Evolutionary conservation across 2,797 vertebrate genomes (phyloP).

Genomic region (Carapus acus): DNA sequence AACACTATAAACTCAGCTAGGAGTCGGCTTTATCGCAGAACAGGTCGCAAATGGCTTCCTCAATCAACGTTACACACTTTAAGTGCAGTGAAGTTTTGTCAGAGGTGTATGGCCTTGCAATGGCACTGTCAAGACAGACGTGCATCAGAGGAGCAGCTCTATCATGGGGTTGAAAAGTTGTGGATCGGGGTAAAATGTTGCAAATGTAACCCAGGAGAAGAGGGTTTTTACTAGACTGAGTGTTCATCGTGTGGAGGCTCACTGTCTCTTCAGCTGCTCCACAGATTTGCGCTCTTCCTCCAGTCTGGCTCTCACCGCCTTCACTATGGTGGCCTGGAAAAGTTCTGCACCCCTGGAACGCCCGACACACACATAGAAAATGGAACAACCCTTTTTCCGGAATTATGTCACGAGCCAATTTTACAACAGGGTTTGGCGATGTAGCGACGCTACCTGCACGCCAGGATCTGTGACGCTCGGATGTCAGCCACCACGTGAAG

Average conservation of each 20-base stretch:
- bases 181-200: no score
- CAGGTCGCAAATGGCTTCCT: constrained; percentile 8
- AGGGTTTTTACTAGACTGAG: no score
- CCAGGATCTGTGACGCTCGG: constrained; percentile 93
- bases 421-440: no score
- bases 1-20: constrained; percentile 25
- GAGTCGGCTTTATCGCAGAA: constrained; percentile 23
- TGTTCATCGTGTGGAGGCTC: constrained; percentile 59
- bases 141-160: no score
- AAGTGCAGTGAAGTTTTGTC: background rate
- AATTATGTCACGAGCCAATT: no score
- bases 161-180: no score
- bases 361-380: background rate
- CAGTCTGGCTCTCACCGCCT: constrained; percentile 92
- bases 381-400: no score
- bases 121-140: no score
- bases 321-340: constrained; percentile 97
- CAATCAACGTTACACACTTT: constrained; percentile 16
- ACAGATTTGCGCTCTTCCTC: constrained; percentile 98
- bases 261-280: constrained; percentile 99
- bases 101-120: no score
- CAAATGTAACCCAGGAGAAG: no score
- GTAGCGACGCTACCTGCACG: constrained; percentile 79
- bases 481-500: constrained; percentile 97
- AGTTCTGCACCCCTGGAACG: constrained; percentile 90